phyloP scores from a whole-genome alignment of 1,140 invertebrate genomes.

The Microvelia longipes region DNA sequence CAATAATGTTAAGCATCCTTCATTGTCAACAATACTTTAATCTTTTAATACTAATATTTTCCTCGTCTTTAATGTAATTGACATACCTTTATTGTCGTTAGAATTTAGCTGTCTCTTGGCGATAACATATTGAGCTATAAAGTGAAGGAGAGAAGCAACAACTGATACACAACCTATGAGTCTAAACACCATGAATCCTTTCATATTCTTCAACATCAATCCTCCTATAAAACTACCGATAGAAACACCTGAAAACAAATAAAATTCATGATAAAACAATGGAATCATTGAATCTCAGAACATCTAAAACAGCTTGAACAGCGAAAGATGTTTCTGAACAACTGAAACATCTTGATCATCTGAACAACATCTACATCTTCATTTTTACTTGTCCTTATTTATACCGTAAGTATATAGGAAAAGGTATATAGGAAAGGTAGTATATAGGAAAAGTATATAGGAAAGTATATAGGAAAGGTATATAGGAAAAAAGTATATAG shows the following conservation, averaged over 20 bases:
- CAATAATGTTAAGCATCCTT: background rate
- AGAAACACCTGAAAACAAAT: constrained; percentile 41
- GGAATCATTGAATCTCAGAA: background rate
- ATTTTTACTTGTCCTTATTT: too few relatives aligned
- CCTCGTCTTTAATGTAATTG: background rate
- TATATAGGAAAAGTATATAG: too few relatives aligned
- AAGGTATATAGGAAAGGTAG: too few relatives aligned
- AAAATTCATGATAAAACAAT: background rate
- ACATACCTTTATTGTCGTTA: background rate
- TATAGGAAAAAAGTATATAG: too few relatives aligned
- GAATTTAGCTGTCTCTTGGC: constrained; percentile 21
- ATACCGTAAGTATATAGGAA: too few relatives aligned
- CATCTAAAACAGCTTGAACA: too few relatives aligned
- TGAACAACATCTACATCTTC: too few relatives aligned
- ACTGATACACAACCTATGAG: constrained; percentile 52
- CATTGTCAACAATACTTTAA: too few relatives aligned
- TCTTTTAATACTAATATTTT: background rate
- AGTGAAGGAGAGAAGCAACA: constrained; percentile 43
- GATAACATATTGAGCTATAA: constrained; percentile 37
- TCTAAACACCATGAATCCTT: constrained; percentile 47
- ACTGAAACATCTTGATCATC: too few relatives aligned
- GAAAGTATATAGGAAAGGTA: too few relatives aligned
- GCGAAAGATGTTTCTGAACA: too few relatives aligned
- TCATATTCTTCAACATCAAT: constrained; percentile 39
- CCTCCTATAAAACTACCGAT: constrained; percentile 60